Percentiles rank a stretch among this genome's conserved stretches.
Evolutionary conservation across 2,797 vertebrate species (phyloP).

Genomic region (Parauchenoglanis punctatus): DNA sequence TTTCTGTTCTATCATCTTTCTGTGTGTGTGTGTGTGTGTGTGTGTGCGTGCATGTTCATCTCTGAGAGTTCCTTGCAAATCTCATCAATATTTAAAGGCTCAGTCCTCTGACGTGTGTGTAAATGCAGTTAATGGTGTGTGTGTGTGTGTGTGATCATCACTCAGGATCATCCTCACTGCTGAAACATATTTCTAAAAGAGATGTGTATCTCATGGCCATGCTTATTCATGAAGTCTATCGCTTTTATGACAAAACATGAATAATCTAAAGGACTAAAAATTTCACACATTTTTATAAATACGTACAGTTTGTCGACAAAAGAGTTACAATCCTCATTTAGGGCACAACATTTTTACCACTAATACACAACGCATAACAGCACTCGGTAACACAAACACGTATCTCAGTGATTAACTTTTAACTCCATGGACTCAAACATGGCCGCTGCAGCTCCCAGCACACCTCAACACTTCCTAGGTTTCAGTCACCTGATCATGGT

Average conservation of each 20-base stretch:
- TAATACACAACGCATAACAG: background rate
- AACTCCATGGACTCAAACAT: no score
- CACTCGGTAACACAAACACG: no score
- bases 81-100: constrained; percentile 40
- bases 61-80: constrained; percentile 30
- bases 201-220: background rate
- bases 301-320: background rate
- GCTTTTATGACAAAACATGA: background rate
- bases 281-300: background rate
- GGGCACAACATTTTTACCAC: background rate
- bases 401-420: no score
- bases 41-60: background rate
- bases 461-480: no score
- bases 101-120: constrained; percentile 24
- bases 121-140: constrained; percentile 23
- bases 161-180: background rate
- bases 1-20: background rate
- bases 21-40: constrained; percentile 18
- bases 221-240: constrained; percentile 7
- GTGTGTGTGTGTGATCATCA: background rate
- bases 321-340: background rate
- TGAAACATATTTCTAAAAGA: constrained; percentile 3
- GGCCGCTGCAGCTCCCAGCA: no score
- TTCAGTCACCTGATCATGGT: no score
- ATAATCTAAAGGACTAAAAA: background rate